Base-by-base conservation (phyloP, 1,140 invertebrate genomes). In the Delia radicum region DNA sequence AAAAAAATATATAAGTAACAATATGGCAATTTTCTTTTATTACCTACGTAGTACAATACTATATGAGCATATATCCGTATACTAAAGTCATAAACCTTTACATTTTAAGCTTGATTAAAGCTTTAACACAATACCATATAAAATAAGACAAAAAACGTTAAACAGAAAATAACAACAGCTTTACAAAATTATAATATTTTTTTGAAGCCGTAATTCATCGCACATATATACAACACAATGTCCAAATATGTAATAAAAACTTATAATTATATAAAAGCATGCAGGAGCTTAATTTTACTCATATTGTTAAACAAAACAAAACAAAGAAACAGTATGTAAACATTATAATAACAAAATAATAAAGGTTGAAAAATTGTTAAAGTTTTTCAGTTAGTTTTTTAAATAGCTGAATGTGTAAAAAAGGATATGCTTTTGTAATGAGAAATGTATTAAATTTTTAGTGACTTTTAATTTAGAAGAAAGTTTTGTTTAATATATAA, bases 21-120 rank as follows among this genome's bases (percentile, higher is more conserved):
- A 73, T 73, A 73, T 73, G 48, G 42, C 72, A 73, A 73, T 73
- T 73, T 73, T 37, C 31, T 15, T 69, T 69, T 69, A 12, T 69
- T 28, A 55, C 48, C 48, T 55, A 55, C 1, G 48, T 15, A 55
- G 18, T 21, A 21, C n/a, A 55, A 55, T 55, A 55, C 10, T n/a
- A 55, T 55, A 10, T 42, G n/a, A n/a, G 4, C 48, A 55, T 55
- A 24, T 55, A 55, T 21, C 5, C n/a, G 8, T 55, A 55, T 55
- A 21, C 48, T 55, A 24, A 21, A 55, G 48, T 55, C 48, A 55
- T 55, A 55, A 55, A 55, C 48, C 24, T 55, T 55, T 55, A 55
- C 48, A 55, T 55, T 55, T 55, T 55, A 55, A 55, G 48, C 48
- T 21, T 21, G 48, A 55, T 55, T 55, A 55, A 55, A 55, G 48